phyloP scores from a whole-genome alignment of 2,888 invertebrate genomes.

The Dryadula phaetusa region DNA sequence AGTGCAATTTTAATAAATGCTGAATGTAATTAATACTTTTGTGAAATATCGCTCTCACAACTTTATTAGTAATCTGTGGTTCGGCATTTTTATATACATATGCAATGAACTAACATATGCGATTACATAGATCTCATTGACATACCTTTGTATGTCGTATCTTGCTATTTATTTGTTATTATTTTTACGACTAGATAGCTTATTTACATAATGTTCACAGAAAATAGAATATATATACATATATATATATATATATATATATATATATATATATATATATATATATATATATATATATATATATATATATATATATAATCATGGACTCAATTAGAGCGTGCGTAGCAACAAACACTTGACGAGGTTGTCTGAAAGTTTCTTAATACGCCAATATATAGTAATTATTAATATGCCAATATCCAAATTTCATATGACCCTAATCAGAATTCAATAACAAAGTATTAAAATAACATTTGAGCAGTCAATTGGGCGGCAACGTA shows the following conservation, averaged over 20 bases:
- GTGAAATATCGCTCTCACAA: slow-evolving; percentile 12
- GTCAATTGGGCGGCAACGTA: slow-evolving; percentile 82
- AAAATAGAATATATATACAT: too few relatives aligned
- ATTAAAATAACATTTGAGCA: slow-evolving; percentile 81
- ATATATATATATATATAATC: too few relatives aligned
- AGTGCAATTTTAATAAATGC: slow-evolving; percentile 41
- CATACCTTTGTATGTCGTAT: too few relatives aligned
- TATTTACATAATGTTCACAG: too few relatives aligned
- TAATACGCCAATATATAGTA: neutral
- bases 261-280: too few relatives aligned
- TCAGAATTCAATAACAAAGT: slow-evolving; percentile 57
- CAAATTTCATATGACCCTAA: slow-evolving; percentile 44
- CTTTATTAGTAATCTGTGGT: neutral
- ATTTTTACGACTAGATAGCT: too few relatives aligned
- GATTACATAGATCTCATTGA: too few relatives aligned
- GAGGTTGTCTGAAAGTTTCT: neutral
- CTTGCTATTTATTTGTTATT: too few relatives aligned
- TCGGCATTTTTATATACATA: neutral
- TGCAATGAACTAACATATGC: neutral
- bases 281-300: too few relatives aligned
- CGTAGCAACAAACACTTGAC: too few relatives aligned
- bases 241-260: too few relatives aligned
- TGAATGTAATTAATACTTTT: slow-evolving; percentile 40
- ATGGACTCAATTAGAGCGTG: too few relatives aligned
- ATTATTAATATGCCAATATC: slow-evolving; percentile 29